phyloP scores from a whole-genome alignment of 35 echinoderm and acorn worm species.

The Apostichopus californicus region DNA sequence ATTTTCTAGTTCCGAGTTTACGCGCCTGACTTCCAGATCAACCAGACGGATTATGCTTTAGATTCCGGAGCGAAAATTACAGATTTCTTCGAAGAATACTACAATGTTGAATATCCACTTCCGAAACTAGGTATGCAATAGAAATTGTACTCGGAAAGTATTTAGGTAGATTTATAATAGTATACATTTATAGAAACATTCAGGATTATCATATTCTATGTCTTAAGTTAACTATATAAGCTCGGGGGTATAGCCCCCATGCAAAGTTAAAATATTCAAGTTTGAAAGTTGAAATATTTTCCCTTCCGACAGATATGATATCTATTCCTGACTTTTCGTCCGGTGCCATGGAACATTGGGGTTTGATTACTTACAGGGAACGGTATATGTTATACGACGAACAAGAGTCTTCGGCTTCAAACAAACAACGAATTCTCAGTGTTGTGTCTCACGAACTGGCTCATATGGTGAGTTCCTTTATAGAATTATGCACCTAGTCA shows the following conservation, averaged over 20 bases:
- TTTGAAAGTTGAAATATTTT: neutral
- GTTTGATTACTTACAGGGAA: slow-evolving; percentile 68
- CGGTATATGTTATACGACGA: slow-evolving; percentile 49
- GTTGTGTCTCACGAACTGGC: slow-evolving; percentile 66
- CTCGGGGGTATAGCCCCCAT: no score
- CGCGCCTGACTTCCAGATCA: slow-evolving; percentile 36
- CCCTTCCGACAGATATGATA: slow-evolving; percentile 49
- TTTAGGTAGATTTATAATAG: no score
- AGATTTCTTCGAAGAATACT: slow-evolving; percentile 56
- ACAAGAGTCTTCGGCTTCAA: slow-evolving; percentile 50
- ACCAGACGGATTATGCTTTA: slow-evolving; percentile 47
- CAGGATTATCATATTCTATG: no score
- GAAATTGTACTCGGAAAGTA: neutral
- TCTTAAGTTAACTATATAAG: no score
- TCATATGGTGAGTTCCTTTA: slow-evolving; percentile 46
- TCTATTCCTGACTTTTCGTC: slow-evolving; percentile 68
- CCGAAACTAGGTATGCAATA: slow-evolving; percentile 60
- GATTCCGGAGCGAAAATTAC: slow-evolving; percentile 47
- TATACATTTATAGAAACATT: no score
- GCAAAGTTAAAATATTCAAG: no score
- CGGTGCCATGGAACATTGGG: slow-evolving; percentile 78
- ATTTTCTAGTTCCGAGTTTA: slow-evolving; percentile 57
- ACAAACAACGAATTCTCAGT: slow-evolving; percentile 55
- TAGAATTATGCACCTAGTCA: no score
- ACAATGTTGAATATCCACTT: slow-evolving; percentile 50